These are phyloP conservation scores for Penelope pileata DNA, from an alignment of 2,113 vertebrate genomes.

Conservation along the genomic window DNA sequence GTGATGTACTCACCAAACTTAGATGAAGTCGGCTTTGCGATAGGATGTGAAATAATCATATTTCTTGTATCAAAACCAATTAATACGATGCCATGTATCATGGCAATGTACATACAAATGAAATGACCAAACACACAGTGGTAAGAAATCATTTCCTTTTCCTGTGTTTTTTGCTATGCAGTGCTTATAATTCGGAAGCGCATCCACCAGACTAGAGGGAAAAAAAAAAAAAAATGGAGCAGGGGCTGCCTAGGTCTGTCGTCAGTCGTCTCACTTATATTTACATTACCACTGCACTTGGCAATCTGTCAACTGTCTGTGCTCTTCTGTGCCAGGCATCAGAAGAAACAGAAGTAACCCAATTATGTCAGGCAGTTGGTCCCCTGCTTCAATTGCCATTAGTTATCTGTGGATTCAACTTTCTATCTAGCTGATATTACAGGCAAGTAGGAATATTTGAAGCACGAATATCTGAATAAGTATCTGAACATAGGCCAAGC, in stretches of 20 bases:
- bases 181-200: not conserved
- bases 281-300: not conserved
- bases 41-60: not conserved
- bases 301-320: not conserved
- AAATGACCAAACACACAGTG: not conserved
- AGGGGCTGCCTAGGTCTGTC: not conserved
- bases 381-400: accelerated
- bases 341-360: not conserved
- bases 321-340: not conserved
- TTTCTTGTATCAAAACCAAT: not conserved
- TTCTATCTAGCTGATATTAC: accelerated
- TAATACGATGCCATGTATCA: not conserved
- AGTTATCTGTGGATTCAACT: not conserved
- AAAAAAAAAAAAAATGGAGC: not conserved
- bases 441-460: too few species aligned
- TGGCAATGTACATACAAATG: not conserved
- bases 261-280: not conserved
- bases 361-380: not conserved
- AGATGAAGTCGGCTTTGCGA: not conserved
- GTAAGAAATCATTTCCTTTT: not conserved
- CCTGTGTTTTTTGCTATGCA: not conserved
- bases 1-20: not conserved
- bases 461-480: too few species aligned
- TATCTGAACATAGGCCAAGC: not conserved
- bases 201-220: not conserved